A percentile compares a stretch with the other conserved stretches of the same genome.
Evolutionary conservation across 2,113 vertebrate species (phyloP).

Genomic region (Equus przewalskii): DNA sequence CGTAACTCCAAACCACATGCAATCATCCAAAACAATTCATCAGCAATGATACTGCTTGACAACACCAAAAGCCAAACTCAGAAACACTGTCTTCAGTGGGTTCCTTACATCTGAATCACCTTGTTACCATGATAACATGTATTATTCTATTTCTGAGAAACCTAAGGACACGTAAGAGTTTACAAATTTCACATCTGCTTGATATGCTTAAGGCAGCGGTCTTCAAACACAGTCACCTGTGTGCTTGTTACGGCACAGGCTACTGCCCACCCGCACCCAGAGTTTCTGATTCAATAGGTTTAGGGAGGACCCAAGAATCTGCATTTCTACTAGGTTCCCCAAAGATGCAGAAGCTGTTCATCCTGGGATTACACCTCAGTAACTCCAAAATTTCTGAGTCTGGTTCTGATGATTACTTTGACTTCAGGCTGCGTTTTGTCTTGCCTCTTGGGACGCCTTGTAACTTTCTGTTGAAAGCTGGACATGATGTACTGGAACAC

Average conservation of each 20-base stretch:
- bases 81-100: neutral
- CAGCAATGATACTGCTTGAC: neutral
- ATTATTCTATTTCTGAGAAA: constrained; percentile 2
- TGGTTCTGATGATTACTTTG: neutral
- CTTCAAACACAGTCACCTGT: neutral
- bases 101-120: constrained; percentile 7
- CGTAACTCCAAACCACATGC: neutral
- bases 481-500: neutral
- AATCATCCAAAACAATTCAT: neutral
- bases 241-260: neutral
- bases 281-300: neutral
- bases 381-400: neutral
- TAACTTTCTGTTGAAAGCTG: neutral
- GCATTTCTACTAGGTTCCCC: neutral
- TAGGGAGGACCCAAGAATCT: neutral
- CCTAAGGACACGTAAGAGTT: neutral
- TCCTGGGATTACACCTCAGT: neutral
- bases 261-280: neutral
- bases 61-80: constrained; percentile 39
- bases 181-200: constrained; percentile 18
- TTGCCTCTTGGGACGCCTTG: neutral
- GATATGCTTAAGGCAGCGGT: neutral
- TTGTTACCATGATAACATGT: neutral
- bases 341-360: neutral
- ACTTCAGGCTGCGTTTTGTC: neutral